phyloP scores from a whole-genome alignment of 1,140 invertebrate species.

The Aleiodes sp. region DNA sequence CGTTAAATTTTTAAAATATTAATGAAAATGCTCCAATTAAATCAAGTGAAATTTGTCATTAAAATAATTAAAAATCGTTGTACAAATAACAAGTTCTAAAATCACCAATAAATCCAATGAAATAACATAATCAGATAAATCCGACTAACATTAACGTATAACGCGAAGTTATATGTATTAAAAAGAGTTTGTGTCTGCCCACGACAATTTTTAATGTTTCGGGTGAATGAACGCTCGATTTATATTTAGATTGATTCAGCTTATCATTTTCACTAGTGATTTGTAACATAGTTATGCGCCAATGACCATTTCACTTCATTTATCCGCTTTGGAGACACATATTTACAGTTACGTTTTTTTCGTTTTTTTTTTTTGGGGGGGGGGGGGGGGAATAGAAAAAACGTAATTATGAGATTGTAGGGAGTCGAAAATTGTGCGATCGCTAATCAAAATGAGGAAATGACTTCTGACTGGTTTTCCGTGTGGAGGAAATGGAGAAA shows the following conservation, averaged over 20 bases:
- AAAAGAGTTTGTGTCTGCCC: too few relatives aligned
- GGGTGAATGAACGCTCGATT: constrained; percentile 59
- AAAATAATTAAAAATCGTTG: background rate
- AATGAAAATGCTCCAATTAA: background rate
- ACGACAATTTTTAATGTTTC: constrained; percentile 61
- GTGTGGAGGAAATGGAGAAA: background rate
- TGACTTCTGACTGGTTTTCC: constrained; percentile 16
- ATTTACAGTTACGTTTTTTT: constrained; percentile 4
- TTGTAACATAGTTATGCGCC: constrained; percentile 34
- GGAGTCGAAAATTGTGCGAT: background rate
- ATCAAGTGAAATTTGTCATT: background rate
- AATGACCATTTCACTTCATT: constrained; percentile 28
- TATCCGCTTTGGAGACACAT: too few relatives aligned
- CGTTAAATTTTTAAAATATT: too few relatives aligned
- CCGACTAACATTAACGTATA: background rate
- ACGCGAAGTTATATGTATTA: background rate
- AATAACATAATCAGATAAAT: constrained; percentile 20
- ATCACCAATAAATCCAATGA: background rate
- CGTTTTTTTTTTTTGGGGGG: too few relatives aligned
- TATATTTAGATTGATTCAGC: constrained; percentile 32
- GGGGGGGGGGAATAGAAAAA: background rate
- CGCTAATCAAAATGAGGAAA: constrained; percentile 10
- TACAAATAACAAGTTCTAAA: background rate
- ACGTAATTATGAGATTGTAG: background rate
- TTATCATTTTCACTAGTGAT: constrained; percentile 26